A percentile compares a stretch with the other conserved stretches of the same genome.
These are phyloP conservation scores for Drosophila eohydei DNA, from an alignment of 2,888 invertebrate species.

Conservation along the genomic window DNA sequence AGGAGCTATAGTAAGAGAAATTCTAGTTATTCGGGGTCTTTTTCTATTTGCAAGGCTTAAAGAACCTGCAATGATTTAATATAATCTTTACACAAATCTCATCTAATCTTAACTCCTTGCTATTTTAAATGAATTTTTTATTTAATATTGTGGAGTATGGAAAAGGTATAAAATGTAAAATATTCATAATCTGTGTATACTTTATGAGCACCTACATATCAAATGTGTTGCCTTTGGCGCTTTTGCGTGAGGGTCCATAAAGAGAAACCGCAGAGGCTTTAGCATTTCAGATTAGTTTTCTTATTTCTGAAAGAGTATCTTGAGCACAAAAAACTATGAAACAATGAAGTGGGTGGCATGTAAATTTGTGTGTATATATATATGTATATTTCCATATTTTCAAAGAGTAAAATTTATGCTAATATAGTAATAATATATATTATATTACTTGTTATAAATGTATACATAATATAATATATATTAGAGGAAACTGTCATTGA, in stretches of 20 bases:
- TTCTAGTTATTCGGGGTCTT: too few relatives aligned
- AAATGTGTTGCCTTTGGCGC: not conserved
- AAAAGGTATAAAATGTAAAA: not conserved
- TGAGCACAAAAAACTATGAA: not conserved
- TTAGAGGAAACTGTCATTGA: too few relatives aligned
- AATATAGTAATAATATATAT: too few relatives aligned
- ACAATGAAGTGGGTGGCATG: not conserved
- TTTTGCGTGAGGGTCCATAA: not conserved
- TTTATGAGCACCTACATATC: slow-evolving; percentile 1
- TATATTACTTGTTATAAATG: too few relatives aligned
- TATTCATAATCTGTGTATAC: slow-evolving; percentile 7
- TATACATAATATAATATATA: too few relatives aligned
- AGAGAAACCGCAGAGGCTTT: not conserved
- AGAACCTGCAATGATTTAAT: not conserved
- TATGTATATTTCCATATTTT: too few relatives aligned
- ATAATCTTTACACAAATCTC: not conserved
- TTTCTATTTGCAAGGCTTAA: not conserved
- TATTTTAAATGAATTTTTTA: not conserved
- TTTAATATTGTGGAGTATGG: not conserved
- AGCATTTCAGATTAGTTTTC: not conserved
- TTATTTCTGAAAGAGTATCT: not conserved
- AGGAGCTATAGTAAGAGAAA: too few relatives aligned
- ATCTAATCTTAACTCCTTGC: not conserved
- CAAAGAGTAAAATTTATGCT: too few relatives aligned
- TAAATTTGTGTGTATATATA: not conserved